Base-by-base conservation (phyloP, 2,113 vertebrate species). In the Epinephelus fuscoguttatus region DNA sequence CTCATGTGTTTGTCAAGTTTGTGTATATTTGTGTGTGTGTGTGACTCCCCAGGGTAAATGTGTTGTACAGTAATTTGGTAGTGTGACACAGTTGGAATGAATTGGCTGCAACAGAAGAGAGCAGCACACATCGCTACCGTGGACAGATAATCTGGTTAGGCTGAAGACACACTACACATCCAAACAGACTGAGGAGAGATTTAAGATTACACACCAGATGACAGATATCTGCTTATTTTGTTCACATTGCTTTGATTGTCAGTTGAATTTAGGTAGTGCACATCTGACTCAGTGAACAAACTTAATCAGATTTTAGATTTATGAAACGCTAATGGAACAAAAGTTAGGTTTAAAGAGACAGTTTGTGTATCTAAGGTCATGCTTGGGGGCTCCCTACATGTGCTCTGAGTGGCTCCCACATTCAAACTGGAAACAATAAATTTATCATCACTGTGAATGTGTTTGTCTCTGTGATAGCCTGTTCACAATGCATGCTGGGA, bases 111-210 rank as follows among this genome's bases (percentile, higher is more conserved):
- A 72, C 42, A 40, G 62, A 77, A 66, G 14, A 37, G 52, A 71
- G 33, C 47, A 66, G 21, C 74, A 61, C 53, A 68, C 63, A 66
- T 40, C 27, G 30, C 19, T 15, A 59, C 63, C 47, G 69, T 12
- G 66, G 66, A 76, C 71, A 59, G 80, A 79, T 81, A 87, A 83
- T 83, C 69, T 61, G 64, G 53, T 82, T 69, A 66, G 73, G 45
- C 45, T 25, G 27, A 30, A 66, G 77, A 72, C 47, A 64, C 80
- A 61, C 56, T 23, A 37, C 61, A 47, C 50, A 37, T 3, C 21
- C 0, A 53, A 85, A 59, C 66, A 49, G 66, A 66, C 70, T 33
- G 75, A 63, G 64, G 59, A 69, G 33, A 84, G 47, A 84, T 79
- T 84, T 30, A 21, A 77, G 78, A 84, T 84, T 77, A 56, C 47